These are phyloP conservation scores for Myathropa florea DNA, from an alignment of 2,888 invertebrate species.

Conservation along the genomic window DNA sequence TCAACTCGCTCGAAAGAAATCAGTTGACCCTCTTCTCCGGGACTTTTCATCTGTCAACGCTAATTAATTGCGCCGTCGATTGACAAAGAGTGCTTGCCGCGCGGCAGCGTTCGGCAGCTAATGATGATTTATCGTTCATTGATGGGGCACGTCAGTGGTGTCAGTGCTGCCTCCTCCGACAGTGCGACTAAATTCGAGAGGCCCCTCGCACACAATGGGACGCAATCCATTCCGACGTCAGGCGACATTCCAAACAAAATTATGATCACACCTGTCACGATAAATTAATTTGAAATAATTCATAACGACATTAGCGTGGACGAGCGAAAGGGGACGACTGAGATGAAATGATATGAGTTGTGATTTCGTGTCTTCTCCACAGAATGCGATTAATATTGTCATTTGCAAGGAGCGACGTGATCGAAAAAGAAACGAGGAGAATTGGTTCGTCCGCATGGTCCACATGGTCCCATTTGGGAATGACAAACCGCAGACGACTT, in stretches of 20 bases:
- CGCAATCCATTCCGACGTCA: conserved; percentile 6
- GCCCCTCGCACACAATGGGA: conserved; percentile 29
- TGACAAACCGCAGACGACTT: conserved; percentile 38
- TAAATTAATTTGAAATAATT: conserved; percentile 62
- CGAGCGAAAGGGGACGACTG: background rate
- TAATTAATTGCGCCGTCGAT: conserved; percentile 67
- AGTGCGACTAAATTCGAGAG: conserved; percentile 35
- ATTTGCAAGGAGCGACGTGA: conserved; percentile 58
- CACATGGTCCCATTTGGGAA: conserved; percentile 1
- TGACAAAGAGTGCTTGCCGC: conserved; percentile 56
- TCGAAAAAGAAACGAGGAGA: conserved; percentile 34
- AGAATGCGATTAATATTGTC: conserved; percentile 55
- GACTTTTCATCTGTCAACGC: conserved; percentile 63
- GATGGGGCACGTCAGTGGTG: conserved; percentile 26
- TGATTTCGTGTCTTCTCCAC: background rate
- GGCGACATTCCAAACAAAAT: conserved; percentile 57
- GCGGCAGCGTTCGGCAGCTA: conserved; percentile 54
- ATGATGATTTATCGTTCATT: conserved; percentile 64
- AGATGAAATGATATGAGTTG: background rate
- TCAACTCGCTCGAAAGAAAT: conserved; percentile 26
- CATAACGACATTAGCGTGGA: conserved; percentile 35
- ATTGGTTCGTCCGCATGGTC: background rate
- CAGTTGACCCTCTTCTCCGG: conserved; percentile 41
- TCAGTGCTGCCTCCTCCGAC: too few species aligned
- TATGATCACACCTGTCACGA: conserved; percentile 65